phyloP scores from a whole-genome alignment of 1,140 invertebrate species.

The Cotesia chilonis region DNA sequence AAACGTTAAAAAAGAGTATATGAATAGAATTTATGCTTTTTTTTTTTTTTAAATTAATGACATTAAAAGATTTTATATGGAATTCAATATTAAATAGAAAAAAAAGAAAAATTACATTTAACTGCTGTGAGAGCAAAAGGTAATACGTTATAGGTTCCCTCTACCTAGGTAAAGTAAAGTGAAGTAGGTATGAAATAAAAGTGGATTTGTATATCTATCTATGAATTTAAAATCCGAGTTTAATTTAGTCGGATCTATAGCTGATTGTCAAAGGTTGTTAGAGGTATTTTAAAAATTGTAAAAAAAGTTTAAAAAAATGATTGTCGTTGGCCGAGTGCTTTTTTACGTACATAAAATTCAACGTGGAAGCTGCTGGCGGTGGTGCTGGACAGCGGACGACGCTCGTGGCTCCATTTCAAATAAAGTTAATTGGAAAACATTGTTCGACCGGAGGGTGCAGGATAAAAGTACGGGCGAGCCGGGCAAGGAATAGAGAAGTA shows the following conservation, averaged over 20 bases:
- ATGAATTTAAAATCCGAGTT: conserved; percentile 17
- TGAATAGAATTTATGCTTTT: too few species aligned
- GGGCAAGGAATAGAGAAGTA: not conserved
- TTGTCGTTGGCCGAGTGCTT: conserved; percentile 37
- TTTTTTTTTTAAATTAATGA: too few species aligned
- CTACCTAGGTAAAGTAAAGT: too few species aligned
- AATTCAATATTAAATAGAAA: too few species aligned
- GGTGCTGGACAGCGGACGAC: conserved; percentile 30
- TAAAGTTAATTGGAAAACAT: conserved; percentile 64
- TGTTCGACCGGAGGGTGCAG: conserved; percentile 47
- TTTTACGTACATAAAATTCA: conserved; percentile 44
- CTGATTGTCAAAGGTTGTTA: conserved; percentile 26
- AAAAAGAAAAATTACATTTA: too few species aligned
- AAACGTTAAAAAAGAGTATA: too few species aligned
- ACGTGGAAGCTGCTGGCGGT: conserved; percentile 13
- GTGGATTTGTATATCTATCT: not conserved
- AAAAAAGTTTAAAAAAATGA: conserved; percentile 25
- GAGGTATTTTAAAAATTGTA: conserved; percentile 21
- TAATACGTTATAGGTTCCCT: too few species aligned
- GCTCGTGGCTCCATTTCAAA: conserved; percentile 57
- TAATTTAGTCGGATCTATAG: conserved; percentile 13
- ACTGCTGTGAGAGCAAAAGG: too few species aligned
- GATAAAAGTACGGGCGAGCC: conserved; percentile 37
- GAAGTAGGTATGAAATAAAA: too few species aligned
- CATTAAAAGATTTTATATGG: too few species aligned